Base-by-base conservation (phyloP, 2,113 vertebrate species). In the Pachypanchax playfairii region DNA sequence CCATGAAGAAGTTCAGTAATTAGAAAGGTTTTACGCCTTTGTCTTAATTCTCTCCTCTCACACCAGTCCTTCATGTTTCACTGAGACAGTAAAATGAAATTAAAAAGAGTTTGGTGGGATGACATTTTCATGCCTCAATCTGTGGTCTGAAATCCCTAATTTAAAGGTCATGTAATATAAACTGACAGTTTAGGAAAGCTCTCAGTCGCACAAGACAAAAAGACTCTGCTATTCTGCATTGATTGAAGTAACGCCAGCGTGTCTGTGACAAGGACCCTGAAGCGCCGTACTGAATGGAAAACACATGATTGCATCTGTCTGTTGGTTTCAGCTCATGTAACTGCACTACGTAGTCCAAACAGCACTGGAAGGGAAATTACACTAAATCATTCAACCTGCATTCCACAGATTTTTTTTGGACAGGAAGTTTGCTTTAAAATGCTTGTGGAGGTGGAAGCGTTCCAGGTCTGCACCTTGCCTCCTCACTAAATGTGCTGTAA, bases 341-440 rank as follows among this genome's bases (percentile, higher is more conserved):
- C 35, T 36, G 41, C 36, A 18, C 36, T 26, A 18, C 6, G 21
- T 7, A 49, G 11, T 20, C 11, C 0, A 21, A 49, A 63, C 2
- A 55, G 20, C 46, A 26, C 36, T 49, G 6, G 38, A 28, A 36
- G 17, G 35, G 50, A 61, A 25, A 53, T 0, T 48, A 26, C 49
- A 29, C 26, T 38, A 29, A 20, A 10, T 18, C 24, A 24, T 31
- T 31, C 0, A 1, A 33, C 21, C 12, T 21, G 33, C 75, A 79
- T 84, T 84, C 84, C 82, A 46, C 36, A 80, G 57, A 80, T 72
- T 76, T 71, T n/a, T n/a, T 56, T 77, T 33, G 4, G 2, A 9
- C 22, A 54, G 64, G 73, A 75, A 10, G 65, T 61, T 57, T 67
- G 6, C 36, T 5, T 1, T 28, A 44, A 64, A 60, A 70, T 4